Evolutionary conservation across 2,888 invertebrate genomes (phyloP).

Genomic region (Gonocerus acuteangulatus): DNA sequence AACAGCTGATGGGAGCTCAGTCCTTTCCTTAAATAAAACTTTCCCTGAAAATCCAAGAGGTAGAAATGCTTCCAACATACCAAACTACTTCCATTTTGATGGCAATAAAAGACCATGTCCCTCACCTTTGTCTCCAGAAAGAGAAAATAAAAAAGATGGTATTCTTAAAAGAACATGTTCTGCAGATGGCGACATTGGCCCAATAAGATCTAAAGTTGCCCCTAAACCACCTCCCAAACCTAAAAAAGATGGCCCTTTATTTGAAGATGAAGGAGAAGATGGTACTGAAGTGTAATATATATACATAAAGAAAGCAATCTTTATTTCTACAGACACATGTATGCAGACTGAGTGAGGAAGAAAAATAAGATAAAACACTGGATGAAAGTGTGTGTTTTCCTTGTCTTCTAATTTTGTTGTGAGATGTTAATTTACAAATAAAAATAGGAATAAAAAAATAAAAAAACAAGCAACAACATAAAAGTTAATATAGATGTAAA

Average conservation of each 20-base stretch:
- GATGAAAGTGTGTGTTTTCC: too few species aligned
- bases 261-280: conserved; percentile 81
- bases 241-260: conserved; percentile 65
- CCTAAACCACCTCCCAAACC: conserved; percentile 78
- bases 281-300: conserved; percentile 68
- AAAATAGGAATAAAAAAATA: too few species aligned
- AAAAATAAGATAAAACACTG: too few species aligned
- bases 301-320: too few species aligned
- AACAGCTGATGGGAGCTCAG: conserved; percentile 78
- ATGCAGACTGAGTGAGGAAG: too few species aligned
- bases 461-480: too few species aligned
- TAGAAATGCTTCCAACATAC: conserved; percentile 27
- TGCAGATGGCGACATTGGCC: conserved; percentile 29
- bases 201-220: conserved; percentile 54
- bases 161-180: conserved; percentile 43
- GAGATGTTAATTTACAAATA: too few species aligned
- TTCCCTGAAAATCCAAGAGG: conserved; percentile 30
- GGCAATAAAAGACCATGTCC: conserved; percentile 37
- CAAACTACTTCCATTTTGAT: conserved; percentile 29
- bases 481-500: too few species aligned
- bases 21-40: conserved; percentile 66
- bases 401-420: too few species aligned
- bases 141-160: conserved; percentile 23
- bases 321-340: too few species aligned
- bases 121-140: conserved; percentile 39